A percentile compares a stretch with the other conserved stretches of the same genome.
phyloP scores from a whole-genome alignment of 2,797 vertebrate species.

The Cirrhinus mrigala region DNA sequence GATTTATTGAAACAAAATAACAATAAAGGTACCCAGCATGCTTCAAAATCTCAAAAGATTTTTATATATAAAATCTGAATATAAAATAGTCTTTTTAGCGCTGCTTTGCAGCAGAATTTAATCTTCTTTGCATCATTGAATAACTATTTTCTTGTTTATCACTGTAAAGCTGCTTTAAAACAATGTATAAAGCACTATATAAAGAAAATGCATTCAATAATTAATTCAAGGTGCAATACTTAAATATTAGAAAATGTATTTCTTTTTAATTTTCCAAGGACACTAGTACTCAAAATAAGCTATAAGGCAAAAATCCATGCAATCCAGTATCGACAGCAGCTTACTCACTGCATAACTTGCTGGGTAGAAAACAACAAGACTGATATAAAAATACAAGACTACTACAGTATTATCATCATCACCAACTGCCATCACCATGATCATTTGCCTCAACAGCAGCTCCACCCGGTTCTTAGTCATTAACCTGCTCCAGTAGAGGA shows the following conservation, averaged over 20 bases:
- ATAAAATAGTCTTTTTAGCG: no score
- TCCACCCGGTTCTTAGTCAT: background rate
- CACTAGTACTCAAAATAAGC: background rate
- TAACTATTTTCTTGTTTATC: background rate
- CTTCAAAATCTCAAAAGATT: background rate
- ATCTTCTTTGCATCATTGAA: no score
- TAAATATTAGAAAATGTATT: background rate
- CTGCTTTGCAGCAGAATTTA: no score
- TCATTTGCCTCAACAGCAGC: slow-evolving; percentile 35
- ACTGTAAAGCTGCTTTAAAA: background rate
- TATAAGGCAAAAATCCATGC: slow-evolving; percentile 13
- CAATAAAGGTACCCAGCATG: background rate
- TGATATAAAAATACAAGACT: background rate
- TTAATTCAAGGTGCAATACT: background rate
- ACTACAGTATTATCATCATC: background rate
- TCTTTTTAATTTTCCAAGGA: background rate
- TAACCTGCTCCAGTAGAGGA: slow-evolving; percentile 6
- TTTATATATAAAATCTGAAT: no score
- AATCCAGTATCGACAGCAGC: background rate
- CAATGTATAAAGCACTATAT: background rate
- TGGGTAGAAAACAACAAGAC: background rate
- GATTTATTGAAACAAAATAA: background rate
- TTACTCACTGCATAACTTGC: slow-evolving; percentile 23
- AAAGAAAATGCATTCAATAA: background rate
- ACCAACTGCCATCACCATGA: background rate